Conservation (phyloP, 2,113 vertebrate genomes). For the Oreochromis spilurus region DNA sequence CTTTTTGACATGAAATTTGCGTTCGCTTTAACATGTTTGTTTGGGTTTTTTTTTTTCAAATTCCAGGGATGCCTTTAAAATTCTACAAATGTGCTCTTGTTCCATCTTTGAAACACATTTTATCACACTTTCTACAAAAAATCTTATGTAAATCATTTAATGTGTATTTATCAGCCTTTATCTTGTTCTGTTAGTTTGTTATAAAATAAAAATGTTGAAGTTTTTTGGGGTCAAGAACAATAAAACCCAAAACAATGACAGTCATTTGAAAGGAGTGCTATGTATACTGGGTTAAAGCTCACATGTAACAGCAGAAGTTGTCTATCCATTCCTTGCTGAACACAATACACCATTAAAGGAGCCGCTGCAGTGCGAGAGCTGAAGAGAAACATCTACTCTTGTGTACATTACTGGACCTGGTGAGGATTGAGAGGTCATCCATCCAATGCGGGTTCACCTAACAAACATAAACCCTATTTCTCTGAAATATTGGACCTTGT, state of each 20-base stretch:
- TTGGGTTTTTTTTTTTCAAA: neutral
- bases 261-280: neutral
- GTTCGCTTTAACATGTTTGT: neutral
- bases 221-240: neutral
- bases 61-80: neutral
- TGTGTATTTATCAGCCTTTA: neutral
- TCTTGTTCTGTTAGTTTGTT: neutral
- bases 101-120: neutral
- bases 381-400: constrained; percentile 27
- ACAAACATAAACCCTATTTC: constrained; percentile 68
- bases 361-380: neutral
- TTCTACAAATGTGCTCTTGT: neutral
- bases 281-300: neutral
- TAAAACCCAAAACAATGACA: neutral
- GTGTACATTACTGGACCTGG: constrained; percentile 44
- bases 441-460: constrained; percentile 35
- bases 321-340: neutral
- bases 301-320: neutral
- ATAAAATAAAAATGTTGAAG: neutral
- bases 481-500: constrained; percentile 63
- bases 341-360: constrained; percentile 35
- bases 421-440: constrained; percentile 56
- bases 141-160: neutral
- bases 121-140: neutral
- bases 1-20: neutral